Percentiles rank a stretch among this genome's conserved stretches.
phyloP scores from a whole-genome alignment of 2,113 vertebrate genomes.

The Pterocles orientalis region DNA sequence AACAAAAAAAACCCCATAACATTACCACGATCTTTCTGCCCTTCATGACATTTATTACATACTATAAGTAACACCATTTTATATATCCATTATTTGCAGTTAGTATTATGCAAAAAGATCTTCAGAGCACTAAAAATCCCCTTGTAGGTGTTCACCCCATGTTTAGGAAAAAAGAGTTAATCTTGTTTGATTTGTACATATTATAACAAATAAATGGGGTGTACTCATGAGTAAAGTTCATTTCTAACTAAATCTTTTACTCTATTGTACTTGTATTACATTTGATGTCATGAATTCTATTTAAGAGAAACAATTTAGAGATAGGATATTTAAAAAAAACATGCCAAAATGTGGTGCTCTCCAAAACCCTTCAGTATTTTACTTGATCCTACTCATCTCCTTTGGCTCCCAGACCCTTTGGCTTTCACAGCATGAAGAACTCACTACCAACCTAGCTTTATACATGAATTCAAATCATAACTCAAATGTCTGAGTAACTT shows the following conservation, averaged over 20 bases:
- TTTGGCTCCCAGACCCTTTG: neutral
- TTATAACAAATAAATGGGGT: neutral
- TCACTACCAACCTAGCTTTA: neutral
- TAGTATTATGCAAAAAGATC: neutral
- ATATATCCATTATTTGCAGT: neutral
- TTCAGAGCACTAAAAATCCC: neutral
- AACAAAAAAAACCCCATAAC: fast-evolving
- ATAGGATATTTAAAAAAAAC: neutral
- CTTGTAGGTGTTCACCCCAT: neutral
- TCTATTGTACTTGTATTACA: neutral
- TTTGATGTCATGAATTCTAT: neutral
- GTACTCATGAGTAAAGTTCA: neutral
- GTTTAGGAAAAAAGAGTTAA: neutral
- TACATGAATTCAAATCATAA: neutral
- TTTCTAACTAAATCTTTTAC: neutral
- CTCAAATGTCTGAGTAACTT: neutral
- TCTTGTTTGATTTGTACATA: neutral
- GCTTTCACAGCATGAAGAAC: neutral
- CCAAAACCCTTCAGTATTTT: neutral
- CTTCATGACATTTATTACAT: neutral
- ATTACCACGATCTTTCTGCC: neutral
- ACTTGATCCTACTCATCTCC: neutral
- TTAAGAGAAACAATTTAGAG: neutral
- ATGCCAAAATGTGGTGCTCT: neutral
- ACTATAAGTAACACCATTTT: neutral